Evolutionary conservation across 2,797 vertebrate species (phyloP).

Genomic region (Carduelis carduelis): DNA sequence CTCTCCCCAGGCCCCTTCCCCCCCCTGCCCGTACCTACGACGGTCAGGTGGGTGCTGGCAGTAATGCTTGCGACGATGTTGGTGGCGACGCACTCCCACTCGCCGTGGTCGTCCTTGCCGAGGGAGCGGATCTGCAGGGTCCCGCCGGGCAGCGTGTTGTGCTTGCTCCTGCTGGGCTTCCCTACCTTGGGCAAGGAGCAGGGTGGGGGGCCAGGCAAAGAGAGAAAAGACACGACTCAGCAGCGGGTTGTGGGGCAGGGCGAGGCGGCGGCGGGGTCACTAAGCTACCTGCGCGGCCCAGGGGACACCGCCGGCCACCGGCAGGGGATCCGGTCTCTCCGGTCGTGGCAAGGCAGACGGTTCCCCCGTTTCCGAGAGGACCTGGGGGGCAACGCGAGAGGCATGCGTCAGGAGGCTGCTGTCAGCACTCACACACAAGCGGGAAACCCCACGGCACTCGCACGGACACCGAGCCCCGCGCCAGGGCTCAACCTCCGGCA

Average conservation of each 20-base stretch:
- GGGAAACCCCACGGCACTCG: neutral
- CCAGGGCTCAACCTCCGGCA: neutral
- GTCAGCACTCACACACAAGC: neutral
- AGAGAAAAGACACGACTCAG: conserved; percentile 32
- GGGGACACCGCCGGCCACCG: conserved; percentile 38
- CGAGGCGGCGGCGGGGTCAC: neutral
- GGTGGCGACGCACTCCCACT: conserved; percentile 98
- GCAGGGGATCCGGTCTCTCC: conserved; percentile 34
- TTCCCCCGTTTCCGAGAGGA: conserved; percentile 22
- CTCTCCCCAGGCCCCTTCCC: neutral
- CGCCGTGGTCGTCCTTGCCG: conserved; percentile 98
- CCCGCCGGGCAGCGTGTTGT: conserved; percentile 93
- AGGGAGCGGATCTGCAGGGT: conserved; percentile 96
- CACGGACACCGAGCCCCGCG: neutral
- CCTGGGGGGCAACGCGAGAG: conserved; percentile 37
- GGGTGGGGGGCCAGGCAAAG: neutral
- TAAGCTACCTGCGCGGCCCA: conserved; percentile 51
- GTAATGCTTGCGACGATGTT: conserved; percentile 99
- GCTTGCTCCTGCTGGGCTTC: conserved; percentile 98
- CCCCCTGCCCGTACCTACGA: conserved; percentile 84
- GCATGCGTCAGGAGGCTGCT: conserved; percentile 15
- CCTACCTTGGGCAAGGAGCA: conserved; percentile 87
- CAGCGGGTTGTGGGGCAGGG: neutral
- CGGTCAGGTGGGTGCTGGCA: conserved; percentile 97
- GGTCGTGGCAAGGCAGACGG: conserved; percentile 7